phyloP scores from a whole-genome alignment of 64 coral and sea anemone species.

The Pocillopora damicornis region DNA sequence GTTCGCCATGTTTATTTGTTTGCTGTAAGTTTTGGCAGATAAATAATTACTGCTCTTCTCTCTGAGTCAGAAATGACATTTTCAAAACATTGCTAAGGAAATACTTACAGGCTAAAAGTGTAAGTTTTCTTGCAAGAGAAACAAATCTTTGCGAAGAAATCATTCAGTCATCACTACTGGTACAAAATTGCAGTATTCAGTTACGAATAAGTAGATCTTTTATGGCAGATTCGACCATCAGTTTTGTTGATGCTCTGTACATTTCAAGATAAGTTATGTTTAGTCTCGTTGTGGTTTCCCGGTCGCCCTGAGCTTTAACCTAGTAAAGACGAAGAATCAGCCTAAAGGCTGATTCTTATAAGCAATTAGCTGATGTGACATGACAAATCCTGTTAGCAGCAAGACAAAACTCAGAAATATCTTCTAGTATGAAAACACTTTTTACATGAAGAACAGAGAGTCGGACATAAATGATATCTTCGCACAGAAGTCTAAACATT shows the following conservation, averaged over 20 bases:
- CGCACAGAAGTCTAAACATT: neutral
- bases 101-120: neutral
- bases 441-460: neutral
- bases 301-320: neutral
- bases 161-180: neutral
- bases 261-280: neutral
- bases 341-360: slow-evolving; percentile 18
- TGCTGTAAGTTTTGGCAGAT: slow-evolving; percentile 12
- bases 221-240: neutral
- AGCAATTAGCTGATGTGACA: slow-evolving; percentile 51
- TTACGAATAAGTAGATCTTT: neutral
- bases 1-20: slow-evolving; percentile 36
- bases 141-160: neutral
- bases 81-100: slow-evolving; percentile 11
- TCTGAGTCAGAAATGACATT: neutral
- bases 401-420: slow-evolving; percentile 31
- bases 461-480: too few species aligned
- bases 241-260: neutral
- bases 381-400: slow-evolving; percentile 80
- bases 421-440: neutral
- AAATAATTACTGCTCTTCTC: slow-evolving; percentile 33
- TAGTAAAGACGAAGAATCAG: neutral
- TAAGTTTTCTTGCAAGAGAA: neutral
- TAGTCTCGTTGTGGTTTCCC: neutral
- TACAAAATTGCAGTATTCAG: neutral